Percentiles rank a stretch among this genome's conserved stretches.
Evolutionary conservation across 2,113 vertebrate genomes (phyloP).

Genomic region (Apaloderma vittatum): DNA sequence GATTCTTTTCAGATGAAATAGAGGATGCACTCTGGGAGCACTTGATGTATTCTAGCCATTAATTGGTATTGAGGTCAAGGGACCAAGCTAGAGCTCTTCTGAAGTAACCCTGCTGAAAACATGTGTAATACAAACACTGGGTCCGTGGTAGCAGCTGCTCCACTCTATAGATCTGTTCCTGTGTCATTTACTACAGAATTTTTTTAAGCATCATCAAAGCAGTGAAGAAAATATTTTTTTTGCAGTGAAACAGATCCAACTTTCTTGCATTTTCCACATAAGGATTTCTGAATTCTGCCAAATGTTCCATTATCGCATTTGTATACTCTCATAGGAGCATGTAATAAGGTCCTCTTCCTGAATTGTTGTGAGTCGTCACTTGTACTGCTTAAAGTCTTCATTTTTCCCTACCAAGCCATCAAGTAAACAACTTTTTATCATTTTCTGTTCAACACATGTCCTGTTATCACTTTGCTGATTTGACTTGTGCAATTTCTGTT

Average conservation of each 20-base stretch:
- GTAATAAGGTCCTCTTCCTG: neutral
- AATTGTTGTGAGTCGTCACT: neutral
- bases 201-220: neutral
- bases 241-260: neutral
- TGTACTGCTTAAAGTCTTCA: neutral
- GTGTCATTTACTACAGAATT: neutral
- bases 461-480: neutral
- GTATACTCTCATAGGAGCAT: neutral
- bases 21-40: neutral
- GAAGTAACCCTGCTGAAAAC: neutral
- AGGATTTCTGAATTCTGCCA: neutral
- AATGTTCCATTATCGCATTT: neutral
- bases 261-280: neutral
- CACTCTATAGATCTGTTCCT: neutral
- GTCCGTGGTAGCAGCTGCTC: neutral
- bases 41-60: neutral
- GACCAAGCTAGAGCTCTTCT: neutral
- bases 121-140: neutral
- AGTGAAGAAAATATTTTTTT: neutral
- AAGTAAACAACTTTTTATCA: conserved; percentile 22
- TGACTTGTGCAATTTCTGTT: conserved; percentile 12
- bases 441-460: conserved; percentile 28
- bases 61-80: neutral
- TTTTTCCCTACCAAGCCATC: neutral
- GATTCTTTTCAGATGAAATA: neutral